phyloP scores from a whole-genome alignment of 1,140 invertebrate genomes.

The Drosophila sulfurigaster region DNA sequence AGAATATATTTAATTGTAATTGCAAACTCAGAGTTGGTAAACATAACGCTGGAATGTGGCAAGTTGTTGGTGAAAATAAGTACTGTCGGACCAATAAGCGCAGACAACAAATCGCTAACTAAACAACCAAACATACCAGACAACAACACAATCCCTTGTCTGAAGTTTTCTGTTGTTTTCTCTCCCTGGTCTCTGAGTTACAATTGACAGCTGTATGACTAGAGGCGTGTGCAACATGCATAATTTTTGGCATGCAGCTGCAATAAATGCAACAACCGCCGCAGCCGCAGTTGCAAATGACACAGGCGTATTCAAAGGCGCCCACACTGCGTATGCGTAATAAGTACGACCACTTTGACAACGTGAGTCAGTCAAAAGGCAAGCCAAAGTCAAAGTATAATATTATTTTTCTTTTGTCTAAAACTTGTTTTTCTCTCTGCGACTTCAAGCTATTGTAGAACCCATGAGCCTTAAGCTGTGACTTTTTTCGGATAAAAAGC shows the following conservation, averaged over 20 bases:
- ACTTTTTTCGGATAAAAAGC: conserved; percentile 19
- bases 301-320: conserved; percentile 44
- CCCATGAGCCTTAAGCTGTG: conserved; percentile 13
- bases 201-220: conserved; percentile 11
- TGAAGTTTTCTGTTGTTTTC: conserved; percentile 51
- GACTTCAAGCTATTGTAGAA: conserved; percentile 37
- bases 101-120: conserved; percentile 45
- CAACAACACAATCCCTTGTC: conserved; percentile 44
- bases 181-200: conserved; percentile 51
- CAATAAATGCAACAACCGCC: conserved; percentile 2
- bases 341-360: conserved; percentile 27
- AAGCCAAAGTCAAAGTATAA: not conserved
- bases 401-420: conserved; percentile 14
- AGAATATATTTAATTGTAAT: conserved; percentile 1
- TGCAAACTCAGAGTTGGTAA: conserved; percentile 16
- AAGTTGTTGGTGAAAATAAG: conserved; percentile 28
- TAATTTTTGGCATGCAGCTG: conserved; percentile 66
- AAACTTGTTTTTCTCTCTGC: conserved; percentile 55
- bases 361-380: conserved; percentile 13
- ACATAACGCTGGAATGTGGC: conserved; percentile 25
- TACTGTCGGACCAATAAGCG: conserved; percentile 13
- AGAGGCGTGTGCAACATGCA: conserved; percentile 52
- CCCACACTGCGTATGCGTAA: conserved; percentile 77
- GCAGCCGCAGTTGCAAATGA: conserved; percentile 48
- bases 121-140: conserved; percentile 47